Base-by-base conservation (phyloP, 2,888 invertebrate species). In the Epicampocera succincta region DNA sequence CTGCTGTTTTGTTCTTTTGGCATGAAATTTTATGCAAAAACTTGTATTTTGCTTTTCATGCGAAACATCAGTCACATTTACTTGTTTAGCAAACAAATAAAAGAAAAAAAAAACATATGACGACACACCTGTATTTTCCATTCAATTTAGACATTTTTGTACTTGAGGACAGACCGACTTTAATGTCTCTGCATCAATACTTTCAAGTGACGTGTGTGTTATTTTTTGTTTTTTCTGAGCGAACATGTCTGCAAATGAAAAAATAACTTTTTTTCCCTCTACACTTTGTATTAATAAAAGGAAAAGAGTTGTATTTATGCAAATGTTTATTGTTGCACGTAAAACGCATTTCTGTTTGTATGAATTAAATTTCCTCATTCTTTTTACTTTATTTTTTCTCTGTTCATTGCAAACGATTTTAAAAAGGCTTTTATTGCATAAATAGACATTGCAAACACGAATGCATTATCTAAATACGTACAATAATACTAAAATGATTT, bases 41-140 rank as follows among this genome's bases (percentile, higher is more conserved):
- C 5, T 21, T 72, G 17, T 63, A 12, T 52, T 52, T 42, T 29
- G 13, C 29, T 8, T 65, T 48, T 2, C 13, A 65, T 52, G 46
- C 29, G 8, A 17, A 74, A 65, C 54, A 65, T 40, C 33, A 25
- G 29, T 33, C 50, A 58, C 9, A 42, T 17, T 15, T n/a, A 19
- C 25, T 58, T 19, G 48, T 40, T 75, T 13, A 19, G n/a, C 33
- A 61, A 61, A 63, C 17, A 69, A 46, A n/a, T n/a, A n/a, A n/a
- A n/a, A n/a, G n/a, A n/a, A n/a, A n/a, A n/a, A n/a, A n/a, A 65
- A 65, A 33, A 40, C 46, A 54, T 71, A 48, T 71, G 63, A 5
- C 42, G 63, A 40, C 63, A 77, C 63, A 48, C 63, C 56, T 77
- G 63, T 61, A 42, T 52, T 52, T 19, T 52, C 12, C 21, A 15